Evolutionary conservation across 2,113 vertebrate species (phyloP).

Genomic region (Cranoglanis bouderius): DNA sequence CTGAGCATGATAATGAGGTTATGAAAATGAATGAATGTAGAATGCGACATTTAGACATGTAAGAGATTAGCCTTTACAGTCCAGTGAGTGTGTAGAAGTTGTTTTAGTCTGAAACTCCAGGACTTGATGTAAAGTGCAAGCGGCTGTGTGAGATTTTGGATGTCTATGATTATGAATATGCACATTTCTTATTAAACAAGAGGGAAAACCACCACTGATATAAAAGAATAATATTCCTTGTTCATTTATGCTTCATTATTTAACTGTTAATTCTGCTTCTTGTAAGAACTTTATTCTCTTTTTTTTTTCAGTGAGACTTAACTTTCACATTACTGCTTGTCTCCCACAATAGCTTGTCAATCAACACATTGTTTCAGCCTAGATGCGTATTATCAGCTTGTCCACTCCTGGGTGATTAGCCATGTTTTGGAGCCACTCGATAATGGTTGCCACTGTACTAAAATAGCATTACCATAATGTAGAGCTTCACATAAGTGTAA

Average conservation of each 20-base stretch:
- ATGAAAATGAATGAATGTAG: not conserved
- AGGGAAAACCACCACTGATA: not conserved
- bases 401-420: constrained; percentile 31
- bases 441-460: constrained; percentile 38
- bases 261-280: not conserved
- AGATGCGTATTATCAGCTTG: constrained; percentile 26
- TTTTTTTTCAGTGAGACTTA: not conserved
- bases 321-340: constrained; percentile 4
- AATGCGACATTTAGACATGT: not conserved
- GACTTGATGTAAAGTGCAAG: not conserved
- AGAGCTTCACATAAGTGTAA: constrained; percentile 45
- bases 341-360: constrained; percentile 13
- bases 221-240: not conserved
- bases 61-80: not conserved
- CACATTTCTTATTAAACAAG: not conserved
- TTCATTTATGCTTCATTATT: not conserved
- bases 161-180: not conserved
- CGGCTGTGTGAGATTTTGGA: not conserved
- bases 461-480: constrained; percentile 47
- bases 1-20: not conserved
- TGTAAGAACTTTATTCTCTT: not conserved
- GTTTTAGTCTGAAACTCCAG: not conserved
- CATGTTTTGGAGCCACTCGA: constrained; percentile 24
- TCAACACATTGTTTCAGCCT: constrained; percentile 21
- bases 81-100: not conserved